These are phyloP conservation scores for Eulemur rubriventer DNA, from an alignment of 2,797 vertebrate genomes.

Conservation along the genomic window DNA sequence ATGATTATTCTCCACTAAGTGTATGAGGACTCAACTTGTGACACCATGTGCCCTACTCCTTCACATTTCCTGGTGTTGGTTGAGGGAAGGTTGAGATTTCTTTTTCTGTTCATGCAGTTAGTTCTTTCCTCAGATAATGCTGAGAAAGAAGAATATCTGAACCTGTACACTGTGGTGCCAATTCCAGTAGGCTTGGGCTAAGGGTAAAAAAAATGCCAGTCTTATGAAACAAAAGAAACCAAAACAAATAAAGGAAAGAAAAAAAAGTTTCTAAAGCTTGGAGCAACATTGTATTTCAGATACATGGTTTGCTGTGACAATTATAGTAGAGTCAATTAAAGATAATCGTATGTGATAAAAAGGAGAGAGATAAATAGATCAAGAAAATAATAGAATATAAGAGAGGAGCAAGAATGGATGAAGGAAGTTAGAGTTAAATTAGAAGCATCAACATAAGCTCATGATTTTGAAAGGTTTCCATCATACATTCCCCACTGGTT, in stretches of 20 bases:
- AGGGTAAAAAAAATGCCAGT: background rate
- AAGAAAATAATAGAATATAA: background rate
- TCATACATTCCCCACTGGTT: background rate
- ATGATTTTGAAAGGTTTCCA: background rate
- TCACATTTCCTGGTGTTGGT: background rate
- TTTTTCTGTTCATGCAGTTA: background rate
- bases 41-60: background rate
- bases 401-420: background rate
- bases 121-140: background rate
- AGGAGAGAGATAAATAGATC: background rate
- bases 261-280: no score
- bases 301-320: no score
- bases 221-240: background rate
- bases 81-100: background rate
- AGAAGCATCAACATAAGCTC: no score
- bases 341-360: background rate
- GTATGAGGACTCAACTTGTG: background rate
- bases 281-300: no score
- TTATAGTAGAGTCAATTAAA: background rate
- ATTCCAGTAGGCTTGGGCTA: background rate
- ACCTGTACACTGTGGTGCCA: background rate
- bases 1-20: background rate
- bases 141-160: background rate
- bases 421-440: background rate
- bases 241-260: background rate